Conservation (phyloP, 2,888 invertebrate species). For the Zelleria hepariella region DNA sequence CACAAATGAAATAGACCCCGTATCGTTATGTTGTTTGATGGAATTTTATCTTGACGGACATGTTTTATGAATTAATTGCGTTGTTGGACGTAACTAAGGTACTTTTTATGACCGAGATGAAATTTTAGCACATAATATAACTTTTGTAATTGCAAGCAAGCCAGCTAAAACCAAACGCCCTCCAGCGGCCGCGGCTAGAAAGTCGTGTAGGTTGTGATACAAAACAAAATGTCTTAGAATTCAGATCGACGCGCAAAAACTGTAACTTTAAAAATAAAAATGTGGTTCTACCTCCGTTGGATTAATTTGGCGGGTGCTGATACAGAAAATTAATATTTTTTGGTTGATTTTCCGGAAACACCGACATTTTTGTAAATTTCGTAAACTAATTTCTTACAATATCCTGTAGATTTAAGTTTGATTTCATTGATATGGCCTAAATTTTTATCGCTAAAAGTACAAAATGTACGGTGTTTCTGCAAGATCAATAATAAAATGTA, state of each 20-base stretch:
- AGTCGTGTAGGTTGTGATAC: slow-evolving; percentile 55
- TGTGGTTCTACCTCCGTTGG: slow-evolving; percentile 19
- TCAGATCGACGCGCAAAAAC: background rate
- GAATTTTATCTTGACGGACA: background rate
- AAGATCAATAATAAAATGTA: slow-evolving; percentile 14
- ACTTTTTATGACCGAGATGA: background rate
- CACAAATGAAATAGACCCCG: background rate
- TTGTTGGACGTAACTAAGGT: background rate
- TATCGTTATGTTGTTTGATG: background rate
- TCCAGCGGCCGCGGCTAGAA: slow-evolving; percentile 31
- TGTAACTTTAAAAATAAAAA: background rate
- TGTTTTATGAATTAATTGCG: background rate
- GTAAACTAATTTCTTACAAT: too few relatives aligned
- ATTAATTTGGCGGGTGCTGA: slow-evolving; percentile 40
- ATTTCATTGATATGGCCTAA: slow-evolving; percentile 14
- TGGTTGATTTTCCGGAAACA: slow-evolving; percentile 27
- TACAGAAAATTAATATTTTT: slow-evolving; percentile 7
- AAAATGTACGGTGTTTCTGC: slow-evolving; percentile 44
- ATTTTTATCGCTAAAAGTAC: slow-evolving; percentile 15
- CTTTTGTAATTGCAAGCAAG: background rate
- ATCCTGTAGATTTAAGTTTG: slow-evolving; percentile 5
- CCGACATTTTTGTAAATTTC: slow-evolving; percentile 41
- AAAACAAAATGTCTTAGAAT: slow-evolving; percentile 15
- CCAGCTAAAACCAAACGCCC: slow-evolving; percentile 23
- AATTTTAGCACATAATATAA: background rate